Evolutionary conservation across 2,113 vertebrate species (phyloP).

Genomic region (Campylomormyrus numenius): DNA sequence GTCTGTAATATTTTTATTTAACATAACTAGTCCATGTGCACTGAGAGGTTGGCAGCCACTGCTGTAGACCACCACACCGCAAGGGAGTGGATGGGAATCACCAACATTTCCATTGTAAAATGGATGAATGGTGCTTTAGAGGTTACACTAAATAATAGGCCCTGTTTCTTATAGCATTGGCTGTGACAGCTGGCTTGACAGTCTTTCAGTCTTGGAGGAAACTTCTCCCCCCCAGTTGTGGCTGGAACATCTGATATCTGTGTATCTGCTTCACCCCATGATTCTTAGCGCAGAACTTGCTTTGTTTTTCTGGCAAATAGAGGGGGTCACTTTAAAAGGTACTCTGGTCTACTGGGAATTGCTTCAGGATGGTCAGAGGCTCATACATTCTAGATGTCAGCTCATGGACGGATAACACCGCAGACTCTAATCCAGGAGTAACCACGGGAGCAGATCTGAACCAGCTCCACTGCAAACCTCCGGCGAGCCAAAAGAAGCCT

Average conservation of each 20-base stretch:
- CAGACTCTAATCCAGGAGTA: neutral
- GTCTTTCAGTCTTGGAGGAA: neutral
- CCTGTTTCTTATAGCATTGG: neutral
- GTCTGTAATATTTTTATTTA: no score
- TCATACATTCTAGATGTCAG: neutral
- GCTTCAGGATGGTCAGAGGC: neutral
- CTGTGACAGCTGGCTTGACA: neutral
- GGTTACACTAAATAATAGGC: neutral
- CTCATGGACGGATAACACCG: neutral
- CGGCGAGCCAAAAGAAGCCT: neutral
- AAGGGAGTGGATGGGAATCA: neutral
- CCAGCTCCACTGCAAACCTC: neutral
- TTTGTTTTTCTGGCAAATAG: neutral
- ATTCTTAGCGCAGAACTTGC: neutral
- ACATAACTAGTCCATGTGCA: neutral
- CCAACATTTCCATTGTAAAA: neutral
- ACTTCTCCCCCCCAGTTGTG: neutral
- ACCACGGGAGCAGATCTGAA: neutral
- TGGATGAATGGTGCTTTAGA: neutral
- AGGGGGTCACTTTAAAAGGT: conserved; percentile 3
- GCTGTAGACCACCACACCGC: neutral
- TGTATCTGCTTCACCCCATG: neutral
- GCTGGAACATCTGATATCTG: neutral
- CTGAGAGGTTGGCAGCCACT: neutral
- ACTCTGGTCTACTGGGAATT: neutral